These are phyloP conservation scores for Vannuccia rotundouncinata DNA, from an alignment of 2,888 invertebrate species.

Conservation along the genomic window DNA sequence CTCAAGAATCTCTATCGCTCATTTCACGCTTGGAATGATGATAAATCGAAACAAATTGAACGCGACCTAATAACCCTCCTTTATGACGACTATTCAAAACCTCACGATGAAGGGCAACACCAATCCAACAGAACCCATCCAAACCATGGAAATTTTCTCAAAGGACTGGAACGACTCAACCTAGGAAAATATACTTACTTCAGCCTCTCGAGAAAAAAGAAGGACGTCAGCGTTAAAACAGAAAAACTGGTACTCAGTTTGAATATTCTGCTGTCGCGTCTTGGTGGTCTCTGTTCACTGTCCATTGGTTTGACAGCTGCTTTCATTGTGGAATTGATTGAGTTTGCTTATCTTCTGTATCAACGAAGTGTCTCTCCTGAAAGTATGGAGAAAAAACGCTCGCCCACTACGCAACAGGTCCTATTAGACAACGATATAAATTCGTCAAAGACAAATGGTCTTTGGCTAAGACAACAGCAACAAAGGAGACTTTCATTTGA, in stretches of 20 bases:
- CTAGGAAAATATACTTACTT: constrained; percentile 33
- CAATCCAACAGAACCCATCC: neutral
- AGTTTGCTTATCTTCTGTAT: constrained; percentile 33
- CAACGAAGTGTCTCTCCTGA: neutral
- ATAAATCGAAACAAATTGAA: neutral
- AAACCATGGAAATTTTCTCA: neutral
- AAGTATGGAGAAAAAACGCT: neutral
- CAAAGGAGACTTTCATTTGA: neutral
- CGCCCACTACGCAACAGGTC: neutral
- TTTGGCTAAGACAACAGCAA: neutral
- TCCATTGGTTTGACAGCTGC: constrained; percentile 39
- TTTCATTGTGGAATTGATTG: constrained; percentile 38
- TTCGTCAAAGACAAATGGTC: neutral
- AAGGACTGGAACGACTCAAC: neutral
- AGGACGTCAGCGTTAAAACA: constrained; percentile 31
- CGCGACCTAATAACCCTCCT: neutral
- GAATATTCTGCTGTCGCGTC: constrained; percentile 37
- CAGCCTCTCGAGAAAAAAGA: constrained; percentile 32
- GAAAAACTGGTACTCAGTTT: constrained; percentile 37
- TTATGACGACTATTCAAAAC: neutral
- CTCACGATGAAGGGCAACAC: neutral
- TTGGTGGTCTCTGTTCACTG: constrained; percentile 39
- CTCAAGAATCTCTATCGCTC: constrained; percentile 31
- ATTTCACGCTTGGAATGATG: constrained; percentile 1
- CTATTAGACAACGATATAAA: neutral